Evolutionary conservation across 2,113 vertebrate species (phyloP).

Genomic region (Peromyscus polionotus): DNA sequence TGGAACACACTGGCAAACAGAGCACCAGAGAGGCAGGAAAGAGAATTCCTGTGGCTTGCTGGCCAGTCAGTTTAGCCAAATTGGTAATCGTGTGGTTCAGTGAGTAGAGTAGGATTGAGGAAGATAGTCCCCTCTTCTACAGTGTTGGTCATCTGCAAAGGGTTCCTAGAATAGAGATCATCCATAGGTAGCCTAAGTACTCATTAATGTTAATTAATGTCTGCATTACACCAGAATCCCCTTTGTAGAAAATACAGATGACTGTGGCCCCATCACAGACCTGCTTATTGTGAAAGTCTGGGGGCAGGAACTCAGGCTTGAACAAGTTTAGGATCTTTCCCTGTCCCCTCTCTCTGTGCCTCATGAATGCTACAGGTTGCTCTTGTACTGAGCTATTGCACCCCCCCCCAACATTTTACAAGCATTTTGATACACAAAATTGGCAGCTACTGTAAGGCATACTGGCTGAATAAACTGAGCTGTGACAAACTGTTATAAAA

Average conservation of each 20-base stretch:
- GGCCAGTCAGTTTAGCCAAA: background rate
- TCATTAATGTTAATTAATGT: background rate
- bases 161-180: background rate
- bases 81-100: background rate
- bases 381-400: background rate
- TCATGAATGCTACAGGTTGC: background rate
- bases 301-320: background rate
- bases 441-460: background rate
- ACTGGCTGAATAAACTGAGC: background rate
- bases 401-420: background rate
- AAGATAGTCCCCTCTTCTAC: background rate
- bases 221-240: background rate
- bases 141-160: background rate
- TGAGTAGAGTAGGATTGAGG: background rate
- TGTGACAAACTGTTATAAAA: background rate
- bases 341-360: background rate
- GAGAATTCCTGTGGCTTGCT: background rate
- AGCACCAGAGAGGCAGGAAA: background rate
- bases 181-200: too few species aligned
- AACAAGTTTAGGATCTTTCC: background rate
- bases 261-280: background rate
- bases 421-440: background rate
- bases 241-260: background rate
- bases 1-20: background rate
- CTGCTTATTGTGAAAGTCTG: background rate